Evolutionary conservation across 2,113 vertebrate species (phyloP), one percentile per base, ranked within the genome.

Genomic region (Zapornia atra): DNA sequence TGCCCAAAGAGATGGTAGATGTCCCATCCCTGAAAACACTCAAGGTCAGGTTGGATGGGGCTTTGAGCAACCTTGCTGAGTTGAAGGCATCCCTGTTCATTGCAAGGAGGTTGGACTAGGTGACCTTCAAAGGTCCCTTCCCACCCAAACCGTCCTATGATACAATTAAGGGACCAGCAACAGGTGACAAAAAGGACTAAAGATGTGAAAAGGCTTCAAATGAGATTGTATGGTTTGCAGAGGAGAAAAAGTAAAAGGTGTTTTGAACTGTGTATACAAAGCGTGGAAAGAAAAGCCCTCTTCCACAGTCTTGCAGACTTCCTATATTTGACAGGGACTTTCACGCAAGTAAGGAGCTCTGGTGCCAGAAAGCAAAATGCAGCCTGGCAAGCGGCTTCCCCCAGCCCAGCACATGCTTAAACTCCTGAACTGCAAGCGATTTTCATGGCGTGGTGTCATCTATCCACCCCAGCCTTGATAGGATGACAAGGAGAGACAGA

Each of bases 391-490:
- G 56, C 2, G 2, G 69, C 68, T 71, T 90, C 66, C 77, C 61
- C 72, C 63, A 75, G 54, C 65, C 38, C 86, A 19, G 86, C 48
- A 59, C 60, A 70, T 54, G 11, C 65, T 76, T 88, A 5, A 94
- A 82, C 89, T 95, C 94, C 86, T 80, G 95, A 82, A 86, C 90
- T 2, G 0, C 0, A 3, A 31, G 86, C 44, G 2, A 93, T 94
- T 97, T 92, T 63, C 82, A 92, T 18, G 92, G 82, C 36, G 4
- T 29, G 76, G 76, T 90, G 80, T 92, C 56, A 11, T 61, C 19
- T 73, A 79, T 93, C 92, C 19, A 21, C 12, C 76, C 85, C 33
- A 64, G 57, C 63, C 59, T 63, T 48, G 24, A 92, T 70, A 44
- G 90, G 68, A 44, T 66, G 69, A 61, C 78, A 28, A 12, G 83